Evolutionary conservation across 2,888 invertebrate genomes (phyloP).

Genomic region (Aricia artaxerxes): DNA sequence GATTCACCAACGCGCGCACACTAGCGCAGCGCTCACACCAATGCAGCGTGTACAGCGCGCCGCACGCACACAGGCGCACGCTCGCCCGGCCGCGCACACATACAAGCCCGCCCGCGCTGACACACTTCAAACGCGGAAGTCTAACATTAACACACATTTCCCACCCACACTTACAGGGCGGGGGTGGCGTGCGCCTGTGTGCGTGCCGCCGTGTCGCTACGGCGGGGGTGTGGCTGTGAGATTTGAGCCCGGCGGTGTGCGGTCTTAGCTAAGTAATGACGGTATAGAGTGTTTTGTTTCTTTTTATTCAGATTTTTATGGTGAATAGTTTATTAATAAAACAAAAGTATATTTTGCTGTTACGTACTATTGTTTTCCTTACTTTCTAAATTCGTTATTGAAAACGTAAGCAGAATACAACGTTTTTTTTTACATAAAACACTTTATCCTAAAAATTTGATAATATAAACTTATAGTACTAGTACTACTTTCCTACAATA

Average conservation of each 20-base stretch:
- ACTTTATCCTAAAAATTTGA: too few relatives aligned
- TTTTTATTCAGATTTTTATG: constrained; percentile 23
- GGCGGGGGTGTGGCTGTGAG: constrained; percentile 68
- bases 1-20: constrained; percentile 2
- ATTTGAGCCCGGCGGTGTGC: constrained; percentile 50
- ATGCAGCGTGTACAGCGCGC: not conserved
- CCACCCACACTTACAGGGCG: constrained; percentile 55
- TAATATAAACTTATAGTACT: too few relatives aligned
- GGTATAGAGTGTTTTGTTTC: constrained; percentile 39
- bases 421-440: not conserved
- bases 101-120: constrained; percentile 26
- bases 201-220: constrained; percentile 66
- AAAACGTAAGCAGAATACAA: not conserved
- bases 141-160: constrained; percentile 73
- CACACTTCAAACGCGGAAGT: constrained; percentile 63
- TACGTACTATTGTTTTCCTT: not conserved
- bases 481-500: too few relatives aligned
- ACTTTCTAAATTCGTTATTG: not conserved
- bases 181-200: constrained; percentile 49
- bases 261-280: constrained; percentile 47
- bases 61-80: not conserved
- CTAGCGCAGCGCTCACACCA: not conserved
- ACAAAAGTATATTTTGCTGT: not conserved
- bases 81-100: constrained; percentile 33
- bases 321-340: not conserved